Base-by-base conservation (phyloP, 2,888 invertebrate genomes). In the Stenodera caucasica region DNA sequence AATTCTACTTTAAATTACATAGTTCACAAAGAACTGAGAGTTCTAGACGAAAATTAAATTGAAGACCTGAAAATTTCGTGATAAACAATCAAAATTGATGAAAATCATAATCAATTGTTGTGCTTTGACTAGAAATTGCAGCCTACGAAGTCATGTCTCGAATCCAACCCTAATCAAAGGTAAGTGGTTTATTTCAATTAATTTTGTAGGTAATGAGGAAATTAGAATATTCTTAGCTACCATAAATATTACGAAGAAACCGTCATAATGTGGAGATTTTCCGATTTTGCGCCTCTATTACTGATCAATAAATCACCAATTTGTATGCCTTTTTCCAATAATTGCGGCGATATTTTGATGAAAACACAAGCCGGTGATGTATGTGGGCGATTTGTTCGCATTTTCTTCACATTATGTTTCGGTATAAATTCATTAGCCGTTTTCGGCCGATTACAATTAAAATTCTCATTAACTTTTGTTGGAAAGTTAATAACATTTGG, bases 281-380 rank as follows among this genome's bases (percentile, higher is more conserved):
- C 73, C 7, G 69, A 60, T 23, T 70, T 55, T 12, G 67, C 60
- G 49, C 67, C 72, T 5, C 72, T 67, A 63, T 70, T 73, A 12
- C 68, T 71, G 40, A 77, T 70, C 29, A 75, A 62, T 29, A 78
- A 66, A 64, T 77, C 75, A 5, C 77, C 78, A 15, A 80, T 70
- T 32, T 71, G 65, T 9, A 79, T 67, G 14, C 78, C 77, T 29
- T 71, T 66, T 50, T 73, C 66, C 26, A 79, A 65, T 49, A 77
- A 50, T 62, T 67, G 67, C 8, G 67, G 68, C 1, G 79, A 77
- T 15, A 79, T 70, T 67, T 79, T 75, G 51, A 80, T 76, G 57
- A 70, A 78, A 57, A 80, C 76, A 58, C 77, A 77, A 14, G 76
- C 70, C 6, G 76, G 69, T 0, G 77, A 72, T n/a, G 77, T 75